Evolutionary conservation across 2,113 vertebrate species (phyloP), one percentile per base, ranked within the genome.

Genomic region (Marmota monax): DNA sequence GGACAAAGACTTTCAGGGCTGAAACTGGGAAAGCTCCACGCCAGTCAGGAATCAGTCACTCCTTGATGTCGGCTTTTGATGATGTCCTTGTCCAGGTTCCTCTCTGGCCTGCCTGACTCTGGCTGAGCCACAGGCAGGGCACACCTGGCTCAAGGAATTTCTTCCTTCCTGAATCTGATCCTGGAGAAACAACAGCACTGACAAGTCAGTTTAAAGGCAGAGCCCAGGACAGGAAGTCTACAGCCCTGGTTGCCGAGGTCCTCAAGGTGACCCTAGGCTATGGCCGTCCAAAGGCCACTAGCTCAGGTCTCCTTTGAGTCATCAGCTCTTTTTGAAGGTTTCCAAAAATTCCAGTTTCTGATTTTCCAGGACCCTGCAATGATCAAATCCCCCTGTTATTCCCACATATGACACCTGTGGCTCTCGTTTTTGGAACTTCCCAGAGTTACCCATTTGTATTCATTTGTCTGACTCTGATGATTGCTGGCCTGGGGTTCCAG

Each of bases 31-130:
- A 63, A 63, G 23, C 39, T 13, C 73, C 39, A 34, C 3, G 25
- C 70, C 78, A 67, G 23, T 29, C 18, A 18, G 56, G 34, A 63
- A n/a, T 13, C 7, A 25, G 12, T 61, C 17, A 2, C 20, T 69
- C 37, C 5, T 0, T 0, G 0, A 13, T 29, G 14, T 22, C 16
- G 25, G 34, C 7, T 77, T n/a, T n/a, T 0, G 4, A 22, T 7
- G 27, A 17, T 2, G 20, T 10, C 32, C 16, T 45, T 6, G 34
- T 9, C 53, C 20, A 4, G 58, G 61, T 22, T 58, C n/a, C n/a
- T 89, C 8, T 22, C 70, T 58, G 7, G 7, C 51, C 61, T 25
- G 27, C 29, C 34, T 7, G 17, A 32, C n/a, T 16, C 29, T 7
- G 45, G 34, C 42, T 5, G 17, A 45, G 39, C 39, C 39, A 39